Base-by-base conservation (phyloP, 2,888 invertebrate species). In the Timema podura region DNA sequence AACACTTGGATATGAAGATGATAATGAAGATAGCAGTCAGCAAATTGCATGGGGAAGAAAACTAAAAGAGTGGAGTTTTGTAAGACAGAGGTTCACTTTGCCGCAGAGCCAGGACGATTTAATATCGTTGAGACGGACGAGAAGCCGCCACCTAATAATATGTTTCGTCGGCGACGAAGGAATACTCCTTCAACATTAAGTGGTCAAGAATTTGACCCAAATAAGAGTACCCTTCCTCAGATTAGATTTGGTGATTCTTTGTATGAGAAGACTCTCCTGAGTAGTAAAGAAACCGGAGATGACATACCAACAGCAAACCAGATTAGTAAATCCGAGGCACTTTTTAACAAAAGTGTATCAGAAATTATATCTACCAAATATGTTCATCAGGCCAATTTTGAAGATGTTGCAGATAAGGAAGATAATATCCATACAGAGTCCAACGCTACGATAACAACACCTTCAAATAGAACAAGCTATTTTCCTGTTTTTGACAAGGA, bases 111-210 rank as follows among this genome's bases (percentile, higher is more conserved):
- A 1, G 94, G 94, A 0, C 88, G 89, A 76, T 91, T 94, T 0
- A 92, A 93, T 78, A 93, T 94, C 71, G 93, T 94, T 48, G 92
- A 93, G 78, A 93, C 93, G 0, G 92, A 93, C 80, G 92, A 91
- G 73, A 93, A 94, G 79, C 93, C 93, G 64, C 93, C 93, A 10
- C 92, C 93, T 6, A 90, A 91, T 0, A 91, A 90, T 78, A 90
- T 91, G 79, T 92, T 92, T 78, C 84, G 93, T 73, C 85, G 90
- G 76, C 83, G 90, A 74, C 85, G 89, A 75, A 82, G 87, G 76
- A 84, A 83, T 72, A 86, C 86, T 75, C 61, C 57, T 5, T 46
- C 57, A n/a, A 59, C 67, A 45, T 48, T 49, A 45, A 16, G n/a
- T 6, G 80, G 83, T 48, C 83, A 84, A 10, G 79, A 83, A 74